Conservation (phyloP, 2,888 invertebrate species). For the Drosophila atroscutellata region DNA sequence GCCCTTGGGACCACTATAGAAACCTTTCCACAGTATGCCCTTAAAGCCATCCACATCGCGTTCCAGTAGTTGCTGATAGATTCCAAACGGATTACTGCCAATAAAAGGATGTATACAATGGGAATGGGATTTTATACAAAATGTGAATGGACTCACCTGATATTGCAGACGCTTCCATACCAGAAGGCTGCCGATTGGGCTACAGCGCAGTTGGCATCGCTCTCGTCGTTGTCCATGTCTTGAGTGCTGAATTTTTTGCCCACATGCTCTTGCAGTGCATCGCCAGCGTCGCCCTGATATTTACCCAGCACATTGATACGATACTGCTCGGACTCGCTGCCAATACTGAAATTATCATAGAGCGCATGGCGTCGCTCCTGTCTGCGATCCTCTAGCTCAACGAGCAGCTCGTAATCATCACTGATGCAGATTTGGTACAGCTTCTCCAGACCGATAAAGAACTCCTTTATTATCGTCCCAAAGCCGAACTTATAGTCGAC, state of each 20-base stretch:
- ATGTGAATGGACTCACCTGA: constrained; percentile 43
- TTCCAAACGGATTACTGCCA: constrained; percentile 65
- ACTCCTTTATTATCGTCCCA: constrained; percentile 46
- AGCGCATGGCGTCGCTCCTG: constrained; percentile 55
- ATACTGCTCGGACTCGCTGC: constrained; percentile 63
- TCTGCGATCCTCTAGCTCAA: constrained; percentile 60
- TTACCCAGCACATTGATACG: constrained; percentile 58
- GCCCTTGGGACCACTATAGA: constrained; percentile 67
- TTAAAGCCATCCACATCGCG: constrained; percentile 61
- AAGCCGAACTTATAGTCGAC: constrained; percentile 66
- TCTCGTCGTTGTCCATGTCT: constrained; percentile 57
- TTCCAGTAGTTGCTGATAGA: constrained; percentile 57
- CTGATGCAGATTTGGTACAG: constrained; percentile 57
- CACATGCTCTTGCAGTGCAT: constrained; percentile 55
- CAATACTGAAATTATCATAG: constrained; percentile 66
- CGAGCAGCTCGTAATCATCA: constrained; percentile 58
- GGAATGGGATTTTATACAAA: neutral
- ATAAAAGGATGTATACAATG: neutral
- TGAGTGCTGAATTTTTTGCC: constrained; percentile 67
- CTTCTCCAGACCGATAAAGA: constrained; percentile 69
- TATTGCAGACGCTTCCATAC: constrained; percentile 56
- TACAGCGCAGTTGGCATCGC: constrained; percentile 48
- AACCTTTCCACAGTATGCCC: constrained; percentile 69
- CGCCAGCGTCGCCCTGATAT: constrained; percentile 58
- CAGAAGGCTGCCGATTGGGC: constrained; percentile 64